Evolutionary conservation across 2,888 invertebrate genomes (phyloP).

Genomic region (Spilosoma lubricipeda): DNA sequence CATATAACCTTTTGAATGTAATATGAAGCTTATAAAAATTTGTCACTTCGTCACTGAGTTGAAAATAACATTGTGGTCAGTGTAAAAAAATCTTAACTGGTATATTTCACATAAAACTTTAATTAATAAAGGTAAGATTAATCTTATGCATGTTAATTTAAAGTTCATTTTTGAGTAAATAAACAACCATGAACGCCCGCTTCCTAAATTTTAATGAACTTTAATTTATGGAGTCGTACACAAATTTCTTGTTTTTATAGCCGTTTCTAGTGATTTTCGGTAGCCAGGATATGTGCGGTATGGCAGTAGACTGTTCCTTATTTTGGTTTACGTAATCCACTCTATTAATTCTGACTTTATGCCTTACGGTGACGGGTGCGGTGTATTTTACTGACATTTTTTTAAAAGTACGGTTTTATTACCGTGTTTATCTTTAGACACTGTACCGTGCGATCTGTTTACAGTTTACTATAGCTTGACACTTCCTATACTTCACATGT

Average conservation of each 20-base stretch:
- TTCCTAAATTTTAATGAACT: constrained; percentile 77
- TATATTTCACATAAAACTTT: constrained; percentile 65
- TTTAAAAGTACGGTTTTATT: constrained; percentile 43
- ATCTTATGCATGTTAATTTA: constrained; percentile 57
- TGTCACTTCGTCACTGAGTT: constrained; percentile 53
- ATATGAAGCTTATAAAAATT: not conserved
- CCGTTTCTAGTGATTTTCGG: constrained; percentile 67
- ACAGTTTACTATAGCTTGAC: not conserved
- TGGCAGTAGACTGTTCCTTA: constrained; percentile 60
- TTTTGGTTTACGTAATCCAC: constrained; percentile 74
- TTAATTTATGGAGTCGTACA: constrained; percentile 75
- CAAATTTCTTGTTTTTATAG: constrained; percentile 79
- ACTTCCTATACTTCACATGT: too few species aligned
- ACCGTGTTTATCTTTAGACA: constrained; percentile 42
- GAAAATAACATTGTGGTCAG: constrained; percentile 63
- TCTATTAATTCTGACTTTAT: constrained; percentile 68
- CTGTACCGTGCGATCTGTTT: constrained; percentile 13
- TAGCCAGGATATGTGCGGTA: constrained; percentile 65
- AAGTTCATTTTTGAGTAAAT: constrained; percentile 68
- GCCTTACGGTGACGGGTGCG: constrained; percentile 44
- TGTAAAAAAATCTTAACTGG: constrained; percentile 65
- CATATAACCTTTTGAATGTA: not conserved
- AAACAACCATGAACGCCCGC: constrained; percentile 57
- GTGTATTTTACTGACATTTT: constrained; percentile 54
- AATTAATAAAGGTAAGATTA: constrained; percentile 56